Conservation (phyloP, 2,888 invertebrate genomes). For the Cremastinae sp. region DNA sequence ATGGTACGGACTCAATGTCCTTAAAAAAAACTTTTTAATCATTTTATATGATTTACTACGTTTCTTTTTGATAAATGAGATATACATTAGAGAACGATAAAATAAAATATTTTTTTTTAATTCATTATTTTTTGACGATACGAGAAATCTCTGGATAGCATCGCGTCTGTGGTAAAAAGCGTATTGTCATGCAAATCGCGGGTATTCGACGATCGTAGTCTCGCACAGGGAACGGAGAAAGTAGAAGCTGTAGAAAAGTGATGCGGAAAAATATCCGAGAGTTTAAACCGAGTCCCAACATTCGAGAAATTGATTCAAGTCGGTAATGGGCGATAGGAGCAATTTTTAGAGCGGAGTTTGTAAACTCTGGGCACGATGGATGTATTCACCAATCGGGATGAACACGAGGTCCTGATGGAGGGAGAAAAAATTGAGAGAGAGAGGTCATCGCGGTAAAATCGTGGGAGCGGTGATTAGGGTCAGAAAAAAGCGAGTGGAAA, state of each 20-base stretch:
- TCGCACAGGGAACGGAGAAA: constrained; percentile 38
- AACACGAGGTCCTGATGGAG: constrained; percentile 5
- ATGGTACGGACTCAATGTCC: too few relatives aligned
- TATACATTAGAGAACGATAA: too few relatives aligned
- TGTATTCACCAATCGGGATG: constrained; percentile 7
- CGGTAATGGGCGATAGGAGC: constrained; percentile 23
- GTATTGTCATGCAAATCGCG: constrained; percentile 42
- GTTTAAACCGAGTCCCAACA: constrained; percentile 23
- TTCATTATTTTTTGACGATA: too few relatives aligned
- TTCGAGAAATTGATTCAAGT: constrained; percentile 11
- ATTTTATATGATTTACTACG: too few relatives aligned
- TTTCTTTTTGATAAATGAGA: too few relatives aligned
- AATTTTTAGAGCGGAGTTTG: neutral
- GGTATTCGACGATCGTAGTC: neutral
- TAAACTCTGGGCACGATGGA: constrained; percentile 6
- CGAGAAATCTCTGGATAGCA: constrained; percentile 5
- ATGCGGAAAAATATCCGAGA: constrained; percentile 33
- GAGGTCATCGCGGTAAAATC: constrained; percentile 35
- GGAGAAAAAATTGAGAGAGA: neutral
- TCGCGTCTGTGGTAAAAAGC: constrained; percentile 43
- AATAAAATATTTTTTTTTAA: too few relatives aligned
- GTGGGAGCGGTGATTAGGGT: constrained; percentile 42
- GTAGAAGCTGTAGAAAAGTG: constrained; percentile 26
- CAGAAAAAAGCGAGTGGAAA: constrained; percentile 29
- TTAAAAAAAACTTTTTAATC: too few relatives aligned